Evolutionary conservation across 2,797 vertebrate species (phyloP).

Genomic region (Anomalospiza imberbis): DNA sequence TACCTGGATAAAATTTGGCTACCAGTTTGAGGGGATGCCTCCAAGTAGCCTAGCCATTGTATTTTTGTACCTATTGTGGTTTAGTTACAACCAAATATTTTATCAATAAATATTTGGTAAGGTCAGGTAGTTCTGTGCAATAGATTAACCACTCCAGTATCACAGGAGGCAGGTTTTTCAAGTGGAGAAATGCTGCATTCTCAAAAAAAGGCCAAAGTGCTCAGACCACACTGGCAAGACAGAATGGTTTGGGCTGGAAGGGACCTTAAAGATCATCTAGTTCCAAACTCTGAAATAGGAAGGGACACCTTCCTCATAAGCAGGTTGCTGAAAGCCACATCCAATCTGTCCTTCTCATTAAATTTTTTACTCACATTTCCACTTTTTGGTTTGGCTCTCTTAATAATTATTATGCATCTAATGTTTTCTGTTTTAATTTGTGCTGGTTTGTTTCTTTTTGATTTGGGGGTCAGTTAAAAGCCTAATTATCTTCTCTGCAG

Average conservation of each 20-base stretch:
- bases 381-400: not conserved
- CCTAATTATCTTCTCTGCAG: constrained; percentile 18
- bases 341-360: not conserved
- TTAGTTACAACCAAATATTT: not conserved
- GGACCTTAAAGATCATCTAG: not conserved
- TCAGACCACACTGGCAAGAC: not conserved
- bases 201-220: not conserved
- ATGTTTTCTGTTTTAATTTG: constrained; percentile 31
- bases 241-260: not conserved
- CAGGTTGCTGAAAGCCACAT: not conserved
- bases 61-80: not conserved
- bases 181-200: not conserved
- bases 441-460: constrained; percentile 6
- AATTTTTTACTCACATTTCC: not conserved
- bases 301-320: not conserved
- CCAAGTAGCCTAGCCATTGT: not conserved
- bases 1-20: constrained; percentile 18
- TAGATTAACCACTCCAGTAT: not conserved
- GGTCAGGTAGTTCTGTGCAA: not conserved
- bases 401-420: not conserved
- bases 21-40: not conserved
- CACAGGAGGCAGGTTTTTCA: not conserved
- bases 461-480: not conserved
- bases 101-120: not conserved
- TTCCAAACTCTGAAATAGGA: not conserved